Base-by-base conservation (phyloP, 2,113 vertebrate genomes). In the Poeciliopsis turrubarensis region DNA sequence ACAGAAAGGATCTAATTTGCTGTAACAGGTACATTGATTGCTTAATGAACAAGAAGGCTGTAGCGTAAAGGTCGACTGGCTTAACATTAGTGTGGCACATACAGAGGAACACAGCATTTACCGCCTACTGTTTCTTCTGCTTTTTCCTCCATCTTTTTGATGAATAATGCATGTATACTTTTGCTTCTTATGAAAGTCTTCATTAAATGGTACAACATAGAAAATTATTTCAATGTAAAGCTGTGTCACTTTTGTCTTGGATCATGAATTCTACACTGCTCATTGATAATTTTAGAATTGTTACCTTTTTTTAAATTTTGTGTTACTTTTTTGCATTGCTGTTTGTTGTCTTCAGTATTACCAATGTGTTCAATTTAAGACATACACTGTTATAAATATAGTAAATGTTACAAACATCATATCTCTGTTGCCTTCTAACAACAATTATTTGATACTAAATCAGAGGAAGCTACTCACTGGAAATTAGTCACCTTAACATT, bases 51-150 rank as follows among this genome's bases (percentile, higher is more conserved):
- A 66, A 26, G 64, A 39, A 66, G 13, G 11, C 12, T 39, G 11
- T 19, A 73, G 3, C 7, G 39, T 30, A 37, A 51, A 39, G 37
- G 65, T 44, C 70, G 44, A 73, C 70, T 57, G 34, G 66, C 69
- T 37, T 77, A 62, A 71, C 31, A 73, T 73, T 61, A 47, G 19
- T 22, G 34, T 30, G 26, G 39, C 57, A 26, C 37, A 39, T 60
- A 13, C 39, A 29, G 14, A 47, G 65, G 26, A 47, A 15, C 9
- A 26, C 14, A n/a, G 13, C 29, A 30, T 31, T 13, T 25, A 14
- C 64, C 34, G 5, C 64, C 64, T 66, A n/a, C 27, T 66, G 64
- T 26, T 39, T 7, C 25, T 34, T 12, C 14, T 65, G 25, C 5
- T 57, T 11, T 57, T n/a, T 57, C 25, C 5, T 57, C n/a, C 51